A percentile compares a stretch with the other conserved stretches of the same genome.
Conservation (phyloP, 2,113 vertebrate species). For the Aldabrachelys gigantea region DNA sequence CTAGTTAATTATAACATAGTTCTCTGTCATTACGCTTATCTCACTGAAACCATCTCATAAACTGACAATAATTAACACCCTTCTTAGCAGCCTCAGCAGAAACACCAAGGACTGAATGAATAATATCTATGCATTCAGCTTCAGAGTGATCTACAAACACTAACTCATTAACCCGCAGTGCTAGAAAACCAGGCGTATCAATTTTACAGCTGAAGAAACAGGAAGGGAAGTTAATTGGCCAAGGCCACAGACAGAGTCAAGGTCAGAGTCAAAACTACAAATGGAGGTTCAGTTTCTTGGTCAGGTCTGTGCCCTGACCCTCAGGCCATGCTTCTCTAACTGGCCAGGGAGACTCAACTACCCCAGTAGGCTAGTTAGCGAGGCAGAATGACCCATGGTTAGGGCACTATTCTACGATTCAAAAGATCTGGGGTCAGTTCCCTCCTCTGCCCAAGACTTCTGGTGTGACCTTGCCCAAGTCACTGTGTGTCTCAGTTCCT, state of each 20-base stretch:
- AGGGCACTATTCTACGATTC: neutral
- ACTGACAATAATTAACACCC: conserved; percentile 24
- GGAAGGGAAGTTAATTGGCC: neutral
- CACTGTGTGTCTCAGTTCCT: neutral
- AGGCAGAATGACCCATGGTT: neutral
- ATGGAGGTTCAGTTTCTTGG: neutral
- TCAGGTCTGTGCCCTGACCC: neutral
- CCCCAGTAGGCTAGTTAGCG: neutral
- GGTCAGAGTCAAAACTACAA: neutral
- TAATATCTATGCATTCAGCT: neutral
- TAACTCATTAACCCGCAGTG: neutral
- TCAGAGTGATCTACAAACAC: neutral
- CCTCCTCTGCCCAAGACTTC: neutral
- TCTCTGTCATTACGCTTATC: neutral
- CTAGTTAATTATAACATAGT: neutral
- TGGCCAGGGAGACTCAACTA: neutral
- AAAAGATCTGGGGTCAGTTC: neutral
- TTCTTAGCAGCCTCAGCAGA: neutral
- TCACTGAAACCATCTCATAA: conserved; percentile 2
- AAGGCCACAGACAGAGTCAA: neutral
- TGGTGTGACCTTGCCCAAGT: neutral
- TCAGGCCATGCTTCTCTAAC: neutral
- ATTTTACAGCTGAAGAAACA: neutral
- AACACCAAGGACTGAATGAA: neutral
- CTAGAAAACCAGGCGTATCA: neutral